phyloP scores from a whole-genome alignment of 2,888 invertebrate species.

The Cheilosia variabilis region DNA sequence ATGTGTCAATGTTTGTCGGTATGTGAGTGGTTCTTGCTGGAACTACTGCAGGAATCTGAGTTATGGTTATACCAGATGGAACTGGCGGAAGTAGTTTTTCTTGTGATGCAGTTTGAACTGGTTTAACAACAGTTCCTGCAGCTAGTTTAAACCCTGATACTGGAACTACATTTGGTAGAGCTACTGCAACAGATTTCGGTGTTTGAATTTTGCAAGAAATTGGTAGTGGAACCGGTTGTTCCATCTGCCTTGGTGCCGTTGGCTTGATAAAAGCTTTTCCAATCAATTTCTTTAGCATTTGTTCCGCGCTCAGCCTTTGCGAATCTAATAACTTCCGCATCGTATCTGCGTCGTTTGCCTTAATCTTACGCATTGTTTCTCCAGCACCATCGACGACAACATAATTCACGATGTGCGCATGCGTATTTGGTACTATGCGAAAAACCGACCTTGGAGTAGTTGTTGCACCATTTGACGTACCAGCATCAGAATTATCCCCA shows the following conservation, averaged over 20 bases:
- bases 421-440: conserved; percentile 82
- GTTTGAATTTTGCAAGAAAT: neutral
- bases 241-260: conserved; percentile 24
- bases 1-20: neutral
- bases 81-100: conserved; percentile 46
- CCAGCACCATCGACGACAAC: conserved; percentile 81
- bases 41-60: neutral
- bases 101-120: neutral
- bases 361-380: conserved; percentile 80
- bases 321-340: conserved; percentile 80
- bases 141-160: neutral
- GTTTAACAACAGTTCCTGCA: neutral
- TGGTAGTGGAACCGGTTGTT: conserved; percentile 1
- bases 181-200: neutral
- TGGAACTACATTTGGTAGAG: neutral
- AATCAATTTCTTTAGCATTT: conserved; percentile 80
- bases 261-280: conserved; percentile 70
- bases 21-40: neutral
- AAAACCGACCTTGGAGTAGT: conserved; percentile 77
- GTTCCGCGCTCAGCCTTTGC: conserved; percentile 80
- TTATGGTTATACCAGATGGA: conserved; percentile 44
- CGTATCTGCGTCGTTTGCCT: conserved; percentile 80
- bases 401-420: conserved; percentile 82
- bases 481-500: conserved; percentile 35
- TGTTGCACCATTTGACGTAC: neutral